Conservation (phyloP, 2,888 invertebrate species). For the Lordiphosa andalusiaca region DNA sequence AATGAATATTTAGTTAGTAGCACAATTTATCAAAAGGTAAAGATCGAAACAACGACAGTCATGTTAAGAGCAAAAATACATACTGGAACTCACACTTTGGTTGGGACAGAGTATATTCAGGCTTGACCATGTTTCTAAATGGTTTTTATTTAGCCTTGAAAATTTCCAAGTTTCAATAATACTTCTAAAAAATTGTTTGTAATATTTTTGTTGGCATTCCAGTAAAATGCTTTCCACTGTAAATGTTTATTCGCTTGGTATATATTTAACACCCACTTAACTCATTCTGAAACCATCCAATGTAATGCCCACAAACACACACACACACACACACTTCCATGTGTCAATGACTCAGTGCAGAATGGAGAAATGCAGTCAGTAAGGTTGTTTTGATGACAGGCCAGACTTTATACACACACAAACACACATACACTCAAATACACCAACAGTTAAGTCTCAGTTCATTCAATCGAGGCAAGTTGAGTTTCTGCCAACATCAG, state of each 20-base stretch:
- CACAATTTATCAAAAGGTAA: too few species aligned
- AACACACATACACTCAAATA: not conserved
- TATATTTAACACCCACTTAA: constrained; percentile 15
- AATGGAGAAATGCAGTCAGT: constrained; percentile 23
- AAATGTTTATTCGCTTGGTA: constrained; percentile 2
- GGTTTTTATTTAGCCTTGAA: too few species aligned
- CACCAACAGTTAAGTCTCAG: not conserved
- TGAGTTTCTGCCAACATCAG: constrained; percentile 48
- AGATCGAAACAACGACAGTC: too few species aligned
- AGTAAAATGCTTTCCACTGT: not conserved
- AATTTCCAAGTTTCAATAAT: too few species aligned
- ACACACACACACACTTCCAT: constrained; percentile 10
- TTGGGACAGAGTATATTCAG: too few species aligned
- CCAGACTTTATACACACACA: constrained; percentile 20
- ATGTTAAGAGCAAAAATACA: too few species aligned
- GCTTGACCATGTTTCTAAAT: too few species aligned
- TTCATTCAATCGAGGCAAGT: constrained; percentile 29
- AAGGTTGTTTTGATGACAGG: constrained; percentile 43
- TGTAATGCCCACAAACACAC: constrained; percentile 4
- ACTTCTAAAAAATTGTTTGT: too few species aligned
- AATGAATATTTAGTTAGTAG: too few species aligned
- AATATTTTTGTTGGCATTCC: too few species aligned
- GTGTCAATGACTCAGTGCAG: constrained; percentile 14
- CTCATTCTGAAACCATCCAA: constrained; percentile 11
- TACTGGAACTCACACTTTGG: too few species aligned